Base-by-base conservation (phyloP, 2,888 invertebrate genomes). In the Conus canariensis region DNA sequence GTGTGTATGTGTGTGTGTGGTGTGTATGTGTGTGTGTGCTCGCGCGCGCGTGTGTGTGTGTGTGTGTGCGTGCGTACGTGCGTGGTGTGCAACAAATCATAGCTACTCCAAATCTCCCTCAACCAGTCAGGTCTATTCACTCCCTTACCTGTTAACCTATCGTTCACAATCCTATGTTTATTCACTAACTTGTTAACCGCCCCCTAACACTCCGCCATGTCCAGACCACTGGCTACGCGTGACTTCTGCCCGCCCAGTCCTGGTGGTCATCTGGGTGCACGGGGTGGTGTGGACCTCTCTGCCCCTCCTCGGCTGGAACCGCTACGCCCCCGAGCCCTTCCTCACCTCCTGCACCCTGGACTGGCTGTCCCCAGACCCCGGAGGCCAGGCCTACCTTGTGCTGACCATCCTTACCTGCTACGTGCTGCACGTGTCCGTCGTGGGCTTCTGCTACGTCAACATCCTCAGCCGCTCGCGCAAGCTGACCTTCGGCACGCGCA, bases 261-360 rank as follows among this genome's bases (percentile, higher is more conserved):
- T 91, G 8, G 12, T 88, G 0, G 85, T 60, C 0, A 88, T 90
- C 6, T 93, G 93, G 92, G 56, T 88, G 6, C 91, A 92, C 74
- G 87, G 92, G 22, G 56, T 91, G 16, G 45, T 92, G 12, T 94
- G 94, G 93, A 90, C 93, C 0, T 90, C 88, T 9, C 87, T 91
- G 2, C 94, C 94, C 0, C 87, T 94, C n/a, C 10, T 93, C 2
- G 94, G 94, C 12, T 94, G 94, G 94, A 92, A 91, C 74, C 88
- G 90, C 82, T 94, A 93, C 90, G 91, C 89, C 0, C 91, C 90
- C n/a, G 94, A 94, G 82, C 91, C 92, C 19, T 94, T 93, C 86
- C 88, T 91, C n/a, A 94, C 94, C 6, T 92, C 94, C 19, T 94
- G 94, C 89, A 92, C 91, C 30, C 70, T 93, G 3, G 91, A 93